A percentile compares a stretch with the other conserved stretches of the same genome.
Evolutionary conservation across 2,113 vertebrate genomes (phyloP).

Genomic region (Natator depressus): DNA sequence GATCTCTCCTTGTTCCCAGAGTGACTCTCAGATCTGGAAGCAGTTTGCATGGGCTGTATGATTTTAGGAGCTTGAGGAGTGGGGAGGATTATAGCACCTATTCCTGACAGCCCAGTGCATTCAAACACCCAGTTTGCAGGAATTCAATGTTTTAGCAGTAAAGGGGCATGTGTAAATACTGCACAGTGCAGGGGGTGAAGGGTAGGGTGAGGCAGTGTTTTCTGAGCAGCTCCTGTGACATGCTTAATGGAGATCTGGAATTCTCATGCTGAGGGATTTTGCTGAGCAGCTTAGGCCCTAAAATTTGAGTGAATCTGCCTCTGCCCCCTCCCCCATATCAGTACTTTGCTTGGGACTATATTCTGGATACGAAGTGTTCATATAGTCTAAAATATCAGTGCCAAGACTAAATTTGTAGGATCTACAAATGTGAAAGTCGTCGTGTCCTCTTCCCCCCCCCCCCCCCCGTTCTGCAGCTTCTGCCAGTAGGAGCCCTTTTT

Average conservation of each 20-base stretch:
- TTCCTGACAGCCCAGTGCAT: background rate
- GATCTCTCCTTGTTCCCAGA: too few species aligned
- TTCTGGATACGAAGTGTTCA: background rate
- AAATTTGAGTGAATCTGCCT: background rate
- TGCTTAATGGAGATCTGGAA: background rate
- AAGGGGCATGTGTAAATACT: too few species aligned
- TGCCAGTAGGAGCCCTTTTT: background rate
- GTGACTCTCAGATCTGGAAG: background rate
- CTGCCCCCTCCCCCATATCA: background rate
- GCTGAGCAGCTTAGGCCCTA: background rate
- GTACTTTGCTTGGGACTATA: background rate
- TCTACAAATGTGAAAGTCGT: rapidly evolving
- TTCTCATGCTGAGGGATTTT: background rate
- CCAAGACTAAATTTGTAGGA: background rate
- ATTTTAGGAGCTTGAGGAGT: background rate
- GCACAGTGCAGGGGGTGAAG: too few species aligned
- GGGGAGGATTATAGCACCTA: background rate
- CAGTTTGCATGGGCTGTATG: too few species aligned
- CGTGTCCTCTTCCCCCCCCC: too few species aligned
- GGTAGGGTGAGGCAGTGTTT: background rate
- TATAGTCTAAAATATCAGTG: background rate
- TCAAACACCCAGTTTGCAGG: background rate
- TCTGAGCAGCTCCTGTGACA: background rate
- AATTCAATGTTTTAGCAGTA: too few species aligned
- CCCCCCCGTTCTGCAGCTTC: background rate